Base-by-base conservation (phyloP, 2,113 vertebrate genomes). In the Chunga burmeisteri region DNA sequence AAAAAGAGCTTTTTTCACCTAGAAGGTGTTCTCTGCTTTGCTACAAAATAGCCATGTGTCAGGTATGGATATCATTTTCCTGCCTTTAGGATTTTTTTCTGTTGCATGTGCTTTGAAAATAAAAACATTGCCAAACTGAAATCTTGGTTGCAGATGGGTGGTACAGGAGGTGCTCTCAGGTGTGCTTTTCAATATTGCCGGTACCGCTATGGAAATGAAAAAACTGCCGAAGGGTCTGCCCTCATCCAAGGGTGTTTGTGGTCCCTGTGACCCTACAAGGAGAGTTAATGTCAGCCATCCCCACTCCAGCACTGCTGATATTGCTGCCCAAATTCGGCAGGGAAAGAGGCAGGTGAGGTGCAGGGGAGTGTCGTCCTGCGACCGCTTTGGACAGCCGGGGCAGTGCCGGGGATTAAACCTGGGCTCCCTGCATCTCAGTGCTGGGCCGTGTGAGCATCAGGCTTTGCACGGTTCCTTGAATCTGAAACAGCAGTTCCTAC, bases 121-220 rank as follows among this genome's bases (percentile, higher is more conserved):
- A n/a, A 58, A 59, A 38, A 34, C 26, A 6, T 67, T 55, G 38
- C 56, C 65, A 52, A 58, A 23, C 12, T 10, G 40, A 36, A n/a
- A 13, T 17, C 38, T 50, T 36, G 42, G 29, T 29, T 73, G 40
- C n/a, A 32, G 56, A 10, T 0, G 0, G 11, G 6, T 11, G 7
- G 15, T 32, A 5, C 36, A 40, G 36, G 4, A 11, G 38, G 21
- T 34, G 38, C 50, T 63, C 25, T 63, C 38, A 12, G 61, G 29
- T 78, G 38, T 30, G 38, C 68, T 46, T 32, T 42, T n/a, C 42
- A 23, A 1, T 38, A 47, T 30, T 50, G 32, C 56, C 56, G 52
- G 7, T 72, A 49, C 36, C 44, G 7, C 53, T 44, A 3, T 32
- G n/a, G 55, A 50, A 68, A 80, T 44, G 29, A 52, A 32, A 46